phyloP scores from a whole-genome alignment of 2,888 invertebrate species.

The Ormyrus nitidulus region DNA sequence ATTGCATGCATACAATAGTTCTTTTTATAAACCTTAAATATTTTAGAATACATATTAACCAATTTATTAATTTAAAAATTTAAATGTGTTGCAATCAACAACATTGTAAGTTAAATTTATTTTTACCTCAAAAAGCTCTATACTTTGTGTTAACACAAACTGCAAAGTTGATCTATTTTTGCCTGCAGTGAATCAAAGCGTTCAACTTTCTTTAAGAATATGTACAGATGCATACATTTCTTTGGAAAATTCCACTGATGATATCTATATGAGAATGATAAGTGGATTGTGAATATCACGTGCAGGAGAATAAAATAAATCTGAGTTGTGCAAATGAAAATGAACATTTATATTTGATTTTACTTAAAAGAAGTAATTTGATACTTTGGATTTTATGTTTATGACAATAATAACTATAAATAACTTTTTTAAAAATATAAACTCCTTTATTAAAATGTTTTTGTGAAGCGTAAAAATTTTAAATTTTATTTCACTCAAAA shows the following conservation, averaged over 20 bases:
- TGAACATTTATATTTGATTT: too few species aligned
- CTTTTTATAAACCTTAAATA: background rate
- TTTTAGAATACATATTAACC: background rate
- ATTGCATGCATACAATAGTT: background rate
- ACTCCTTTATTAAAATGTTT: background rate
- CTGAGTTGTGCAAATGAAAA: too few species aligned
- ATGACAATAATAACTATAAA: background rate
- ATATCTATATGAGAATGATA: slow-evolving; percentile 9
- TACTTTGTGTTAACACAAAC: background rate
- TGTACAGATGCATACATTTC: slow-evolving; percentile 20
- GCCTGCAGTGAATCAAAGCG: background rate
- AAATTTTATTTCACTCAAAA: too few species aligned
- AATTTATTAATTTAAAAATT: background rate
- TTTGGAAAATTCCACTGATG: slow-evolving; percentile 30
- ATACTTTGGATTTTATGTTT: background rate
- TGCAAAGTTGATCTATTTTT: slow-evolving; percentile 12
- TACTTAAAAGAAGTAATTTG: background rate
- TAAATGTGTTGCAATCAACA: background rate
- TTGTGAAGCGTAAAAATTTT: background rate
- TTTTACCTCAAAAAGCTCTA: background rate
- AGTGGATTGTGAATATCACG: slow-evolving; percentile 7
- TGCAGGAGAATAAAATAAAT: too few species aligned
- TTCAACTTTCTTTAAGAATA: slow-evolving; percentile 6
- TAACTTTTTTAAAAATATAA: background rate
- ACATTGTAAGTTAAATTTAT: background rate